phyloP scores from a whole-genome alignment of 2,888 invertebrate genomes.

The Ichneumoninae sp. region DNA sequence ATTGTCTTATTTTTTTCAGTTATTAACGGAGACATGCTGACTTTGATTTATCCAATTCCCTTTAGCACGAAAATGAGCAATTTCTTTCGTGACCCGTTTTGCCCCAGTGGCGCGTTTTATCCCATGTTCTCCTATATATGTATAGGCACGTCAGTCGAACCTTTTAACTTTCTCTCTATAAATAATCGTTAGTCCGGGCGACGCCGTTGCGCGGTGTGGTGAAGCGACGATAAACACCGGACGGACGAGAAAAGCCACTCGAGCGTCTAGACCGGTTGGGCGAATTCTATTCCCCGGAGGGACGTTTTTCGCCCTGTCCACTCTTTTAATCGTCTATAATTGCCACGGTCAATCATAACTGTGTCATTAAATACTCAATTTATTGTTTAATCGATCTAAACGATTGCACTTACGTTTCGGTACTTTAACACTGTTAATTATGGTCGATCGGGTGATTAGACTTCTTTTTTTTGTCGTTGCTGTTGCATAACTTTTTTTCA shows the following conservation, averaged over 20 bases:
- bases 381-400: slow-evolving; percentile 22
- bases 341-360: slow-evolving; percentile 10
- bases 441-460: neutral
- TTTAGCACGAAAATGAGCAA: too few species aligned
- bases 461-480: neutral
- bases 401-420: neutral
- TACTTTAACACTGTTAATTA: slow-evolving; percentile 8
- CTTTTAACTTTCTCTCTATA: slow-evolving; percentile 77
- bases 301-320: slow-evolving; percentile 23
- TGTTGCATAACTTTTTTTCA: neutral
- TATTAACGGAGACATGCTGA: too few species aligned
- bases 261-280: neutral
- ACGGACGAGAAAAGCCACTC: slow-evolving; percentile 33
- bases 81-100: too few species aligned
- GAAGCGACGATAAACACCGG: slow-evolving; percentile 28
- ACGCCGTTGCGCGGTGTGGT: neutral
- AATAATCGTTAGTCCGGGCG: slow-evolving; percentile 68
- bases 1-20: too few species aligned
- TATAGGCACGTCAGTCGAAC: slow-evolving; percentile 33
- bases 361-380: slow-evolving; percentile 10
- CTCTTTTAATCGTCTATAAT: slow-evolving; percentile 29
- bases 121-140: neutral
- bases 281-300: slow-evolving; percentile 10
- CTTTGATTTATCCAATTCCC: too few species aligned
- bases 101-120: too few species aligned